phyloP scores from a whole-genome alignment of 2,888 invertebrate species.

The Netelia virgata region DNA sequence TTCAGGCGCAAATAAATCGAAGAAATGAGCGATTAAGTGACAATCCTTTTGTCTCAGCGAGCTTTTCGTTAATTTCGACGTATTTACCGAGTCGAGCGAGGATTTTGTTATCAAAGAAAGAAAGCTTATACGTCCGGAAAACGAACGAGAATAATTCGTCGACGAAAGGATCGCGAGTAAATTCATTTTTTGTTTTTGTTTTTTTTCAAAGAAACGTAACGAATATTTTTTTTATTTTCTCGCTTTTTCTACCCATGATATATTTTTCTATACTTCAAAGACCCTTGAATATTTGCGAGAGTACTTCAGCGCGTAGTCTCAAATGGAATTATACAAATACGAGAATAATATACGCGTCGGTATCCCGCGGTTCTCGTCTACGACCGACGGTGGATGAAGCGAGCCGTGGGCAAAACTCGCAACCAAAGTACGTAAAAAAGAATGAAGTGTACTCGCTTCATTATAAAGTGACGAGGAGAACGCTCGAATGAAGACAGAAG shows the following conservation, averaged over 20 bases:
- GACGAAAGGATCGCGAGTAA: no score
- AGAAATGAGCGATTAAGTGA: not conserved
- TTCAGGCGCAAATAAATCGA: not conserved
- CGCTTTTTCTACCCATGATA: no score
- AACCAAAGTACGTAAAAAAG: constrained; percentile 28
- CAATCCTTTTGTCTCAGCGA: not conserved
- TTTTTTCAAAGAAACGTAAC: no score
- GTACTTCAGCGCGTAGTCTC: no score
- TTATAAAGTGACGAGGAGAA: constrained; percentile 50
- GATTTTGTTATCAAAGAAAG: no score
- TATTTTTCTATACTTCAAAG: no score
- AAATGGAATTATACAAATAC: no score
- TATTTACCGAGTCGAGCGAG: not conserved
- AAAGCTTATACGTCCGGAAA: no score
- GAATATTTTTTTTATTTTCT: no score
- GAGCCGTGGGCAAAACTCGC: constrained; percentile 23
- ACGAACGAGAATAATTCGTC: no score
- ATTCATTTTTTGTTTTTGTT: no score
- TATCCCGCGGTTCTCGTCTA: not conserved
- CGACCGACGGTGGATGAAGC: constrained; percentile 2
- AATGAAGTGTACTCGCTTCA: constrained; percentile 57
- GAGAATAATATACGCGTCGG: not conserved
- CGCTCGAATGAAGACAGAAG: constrained; percentile 41
- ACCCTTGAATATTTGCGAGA: no score
- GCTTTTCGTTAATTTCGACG: not conserved